phyloP scores from a whole-genome alignment of 2,113 vertebrate species.

The Taurulus bubalis region DNA sequence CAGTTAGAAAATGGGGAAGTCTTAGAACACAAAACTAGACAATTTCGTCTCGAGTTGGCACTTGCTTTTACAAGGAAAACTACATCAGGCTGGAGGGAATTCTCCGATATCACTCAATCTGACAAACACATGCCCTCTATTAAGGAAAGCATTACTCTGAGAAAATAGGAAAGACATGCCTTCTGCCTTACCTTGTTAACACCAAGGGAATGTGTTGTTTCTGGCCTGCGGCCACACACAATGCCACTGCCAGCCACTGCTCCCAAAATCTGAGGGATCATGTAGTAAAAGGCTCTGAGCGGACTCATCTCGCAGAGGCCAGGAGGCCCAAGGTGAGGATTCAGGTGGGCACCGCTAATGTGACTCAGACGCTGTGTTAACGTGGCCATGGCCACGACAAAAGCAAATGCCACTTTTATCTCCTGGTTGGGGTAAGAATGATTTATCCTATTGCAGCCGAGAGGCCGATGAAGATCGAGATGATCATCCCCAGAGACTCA shows the following conservation, averaged over 20 bases:
- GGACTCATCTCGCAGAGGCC: conserved; percentile 88
- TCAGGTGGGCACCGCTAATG: conserved; percentile 88
- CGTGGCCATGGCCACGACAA: conserved; percentile 86
- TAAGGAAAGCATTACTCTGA: not conserved
- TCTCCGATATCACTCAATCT: conserved; percentile 38
- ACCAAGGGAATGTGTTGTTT: conserved; percentile 72
- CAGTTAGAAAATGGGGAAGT: not conserved
- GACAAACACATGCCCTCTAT: conserved; percentile 20
- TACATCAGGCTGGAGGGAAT: conserved; percentile 12
- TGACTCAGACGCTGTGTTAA: conserved; percentile 87
- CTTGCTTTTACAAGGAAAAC: conserved; percentile 13
- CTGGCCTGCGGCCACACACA: conserved; percentile 38
- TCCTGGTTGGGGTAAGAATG: conserved; percentile 81
- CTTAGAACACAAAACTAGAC: not conserved
- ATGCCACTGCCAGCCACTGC: conserved; percentile 72
- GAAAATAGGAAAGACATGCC: conserved; percentile 23
- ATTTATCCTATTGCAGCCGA: conserved; percentile 82
- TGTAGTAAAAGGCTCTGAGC: conserved; percentile 85
- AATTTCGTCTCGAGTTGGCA: not conserved
- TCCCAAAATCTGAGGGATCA: conserved; percentile 86
- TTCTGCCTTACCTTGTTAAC: conserved; percentile 59
- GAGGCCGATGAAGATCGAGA: too few relatives aligned
- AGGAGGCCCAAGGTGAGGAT: conserved; percentile 89
- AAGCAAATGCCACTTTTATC: conserved; percentile 90
- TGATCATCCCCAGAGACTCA: conserved; percentile 86